Conservation (phyloP, 2,113 vertebrate genomes). For the Tamias sibiricus region DNA sequence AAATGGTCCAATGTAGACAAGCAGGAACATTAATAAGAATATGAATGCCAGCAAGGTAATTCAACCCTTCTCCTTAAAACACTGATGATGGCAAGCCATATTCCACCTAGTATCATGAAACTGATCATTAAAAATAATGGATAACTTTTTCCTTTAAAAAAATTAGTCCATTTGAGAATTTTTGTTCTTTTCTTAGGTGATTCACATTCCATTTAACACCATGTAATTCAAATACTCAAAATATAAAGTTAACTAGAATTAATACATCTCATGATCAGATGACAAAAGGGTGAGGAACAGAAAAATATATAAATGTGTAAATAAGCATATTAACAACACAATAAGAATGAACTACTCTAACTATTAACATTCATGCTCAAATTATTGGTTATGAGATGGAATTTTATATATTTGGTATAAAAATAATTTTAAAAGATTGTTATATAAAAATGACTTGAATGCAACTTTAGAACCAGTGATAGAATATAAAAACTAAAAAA, state of each 20-base stretch:
- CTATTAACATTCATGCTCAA: background rate
- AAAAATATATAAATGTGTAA: background rate
- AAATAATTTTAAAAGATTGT: background rate
- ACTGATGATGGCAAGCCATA: background rate
- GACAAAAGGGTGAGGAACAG: background rate
- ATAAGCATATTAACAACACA: background rate
- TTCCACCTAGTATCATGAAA: background rate
- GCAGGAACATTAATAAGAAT: background rate
- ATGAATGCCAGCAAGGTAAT: background rate
- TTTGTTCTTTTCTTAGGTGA: background rate
- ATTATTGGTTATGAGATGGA: background rate
- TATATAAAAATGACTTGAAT: background rate
- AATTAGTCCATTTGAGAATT: background rate
- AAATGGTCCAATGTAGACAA: background rate
- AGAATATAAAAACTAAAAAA: background rate
- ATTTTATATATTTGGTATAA: background rate
- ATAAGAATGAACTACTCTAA: background rate
- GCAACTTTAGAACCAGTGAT: background rate
- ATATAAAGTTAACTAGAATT: background rate
- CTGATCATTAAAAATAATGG: background rate
- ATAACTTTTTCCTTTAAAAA: background rate
- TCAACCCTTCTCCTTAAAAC: background rate
- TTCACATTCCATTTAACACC: background rate
- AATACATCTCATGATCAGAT: background rate
- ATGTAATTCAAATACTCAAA: background rate